Evolutionary conservation across 1,140 invertebrate genomes (phyloP), one percentile per base, ranked within the genome.

Genomic region (Laupala kohalensis): DNA sequence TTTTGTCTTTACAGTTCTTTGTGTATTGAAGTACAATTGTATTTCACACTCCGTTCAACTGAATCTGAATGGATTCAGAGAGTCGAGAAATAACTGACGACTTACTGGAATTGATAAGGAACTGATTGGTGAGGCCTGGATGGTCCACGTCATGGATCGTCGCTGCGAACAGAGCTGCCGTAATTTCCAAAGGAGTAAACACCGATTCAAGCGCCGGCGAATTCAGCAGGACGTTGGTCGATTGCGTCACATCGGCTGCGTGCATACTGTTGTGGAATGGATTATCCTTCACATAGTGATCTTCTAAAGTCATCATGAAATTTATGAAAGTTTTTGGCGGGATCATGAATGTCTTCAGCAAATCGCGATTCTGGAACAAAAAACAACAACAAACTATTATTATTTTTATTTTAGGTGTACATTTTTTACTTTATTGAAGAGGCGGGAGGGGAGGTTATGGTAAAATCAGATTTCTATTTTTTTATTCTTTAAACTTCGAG

Each of bases 111-210:
- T 96, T 96, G 78, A 97, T 93, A 76, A 98, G 90, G 85, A 96
- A 98, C 81, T 96, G 93, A 85, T 98, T 98, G 77, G 96, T 98
- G 77, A 98, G 89, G 74, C 96, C 97, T 64, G 97, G 97, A 87
- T 99, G 97, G 83, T 99, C 96, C 68, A 99, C 92, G 83, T 99
- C 97, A 82, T 99, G 97, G 77, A 97, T 92, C 71, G 96, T 94
- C 9, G 97, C 97, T 27, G 97, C 97, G 78, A 99, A 97, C 25
- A 99, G 83, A 9, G 96, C 94, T n/a, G 96, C 94, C 76, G 96
- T 92, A 72, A 96, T 91, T 83, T 98, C 96, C 73, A 98, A 81
- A 30, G 93, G 92, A 26, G 94, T 96, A 78, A 98, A 94, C 30
- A 98, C 95, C 76, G 92, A 94, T 88, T 97, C 94, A 53, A 99